A percentile compares a stretch with the other conserved stretches of the same genome.
These are phyloP conservation scores for Xiphophorus maculatus DNA, from an alignment of 2,113 vertebrate genomes.

Conservation along the genomic window DNA sequence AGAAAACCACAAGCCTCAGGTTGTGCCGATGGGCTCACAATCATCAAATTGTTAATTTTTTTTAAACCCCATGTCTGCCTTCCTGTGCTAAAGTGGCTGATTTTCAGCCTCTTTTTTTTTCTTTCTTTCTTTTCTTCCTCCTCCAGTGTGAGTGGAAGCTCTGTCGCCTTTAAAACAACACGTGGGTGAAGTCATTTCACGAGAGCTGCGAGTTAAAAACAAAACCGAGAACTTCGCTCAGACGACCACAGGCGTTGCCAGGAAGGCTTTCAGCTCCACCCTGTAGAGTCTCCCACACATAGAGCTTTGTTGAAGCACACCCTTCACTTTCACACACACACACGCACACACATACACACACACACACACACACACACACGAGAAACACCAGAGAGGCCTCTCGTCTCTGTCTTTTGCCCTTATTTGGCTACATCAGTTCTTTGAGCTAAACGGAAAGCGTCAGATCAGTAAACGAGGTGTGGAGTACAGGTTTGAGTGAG, in stretches of 20 bases:
- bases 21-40: background rate
- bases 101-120: background rate
- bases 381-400: slow-evolving; percentile 19
- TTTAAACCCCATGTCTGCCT: background rate
- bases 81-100: background rate
- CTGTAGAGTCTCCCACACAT: slow-evolving; percentile 5
- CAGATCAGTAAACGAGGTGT: slow-evolving; percentile 7
- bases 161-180: background rate
- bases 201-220: slow-evolving; percentile 51
- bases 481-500: background rate
- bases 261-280: slow-evolving; percentile 51
- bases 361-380: background rate
- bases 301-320: slow-evolving; percentile 15
- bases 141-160: background rate
- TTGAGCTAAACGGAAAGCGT: slow-evolving; percentile 17
- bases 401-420: slow-evolving; percentile 70
- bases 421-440: slow-evolving; percentile 76
- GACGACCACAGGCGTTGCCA: slow-evolving; percentile 58
- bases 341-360: background rate
- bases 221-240: slow-evolving; percentile 57
- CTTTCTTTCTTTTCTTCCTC: too few relatives aligned
- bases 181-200: slow-evolving; percentile 43
- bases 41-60: too few relatives aligned
- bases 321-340: slow-evolving; percentile 22
- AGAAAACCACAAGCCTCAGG: slow-evolving; percentile 17